phyloP scores from a whole-genome alignment of 1,140 invertebrate species.

The Carposina sasakii region DNA sequence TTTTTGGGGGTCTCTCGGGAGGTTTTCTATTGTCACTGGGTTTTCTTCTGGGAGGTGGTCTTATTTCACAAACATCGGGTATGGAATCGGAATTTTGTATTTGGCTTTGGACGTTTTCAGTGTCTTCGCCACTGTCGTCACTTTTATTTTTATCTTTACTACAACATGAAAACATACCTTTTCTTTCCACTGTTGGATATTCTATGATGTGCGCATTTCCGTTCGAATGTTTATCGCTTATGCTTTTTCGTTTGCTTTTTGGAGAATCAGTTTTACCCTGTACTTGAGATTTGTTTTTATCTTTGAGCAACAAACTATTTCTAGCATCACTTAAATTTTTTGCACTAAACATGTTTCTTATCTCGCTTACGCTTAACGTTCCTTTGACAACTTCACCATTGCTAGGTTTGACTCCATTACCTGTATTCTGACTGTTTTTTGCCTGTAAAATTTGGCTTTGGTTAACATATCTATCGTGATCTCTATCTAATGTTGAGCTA shows the following conservation, averaged over 20 bases:
- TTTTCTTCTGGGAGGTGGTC: constrained; percentile 74
- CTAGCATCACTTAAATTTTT: constrained; percentile 68
- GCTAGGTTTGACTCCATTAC: constrained; percentile 36
- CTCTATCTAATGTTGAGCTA: constrained; percentile 57
- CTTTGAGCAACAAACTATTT: constrained; percentile 68
- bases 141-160: constrained; percentile 73
- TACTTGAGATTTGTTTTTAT: constrained; percentile 50
- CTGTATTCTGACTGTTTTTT: constrained; percentile 37
- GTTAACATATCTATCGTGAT: constrained; percentile 54
- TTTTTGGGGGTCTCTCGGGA: constrained; percentile 77
- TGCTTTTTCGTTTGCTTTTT: constrained; percentile 66
- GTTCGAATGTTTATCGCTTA: constrained; percentile 52
- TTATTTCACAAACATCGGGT: constrained; percentile 64
- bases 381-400: constrained; percentile 69
- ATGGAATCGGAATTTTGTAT: constrained; percentile 58
- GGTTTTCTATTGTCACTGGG: constrained; percentile 66
- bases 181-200: constrained; percentile 78
- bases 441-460: constrained; percentile 47
- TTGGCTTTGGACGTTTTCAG: constrained; percentile 46
- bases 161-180: constrained; percentile 79
- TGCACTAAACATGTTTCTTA: constrained; percentile 67
- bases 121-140: constrained; percentile 54
- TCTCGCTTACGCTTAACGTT: constrained; percentile 67
- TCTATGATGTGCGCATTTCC: constrained; percentile 75
- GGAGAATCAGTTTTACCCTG: constrained; percentile 60